phyloP scores from a whole-genome alignment of 2,113 vertebrate species.

The Galbula dea region DNA sequence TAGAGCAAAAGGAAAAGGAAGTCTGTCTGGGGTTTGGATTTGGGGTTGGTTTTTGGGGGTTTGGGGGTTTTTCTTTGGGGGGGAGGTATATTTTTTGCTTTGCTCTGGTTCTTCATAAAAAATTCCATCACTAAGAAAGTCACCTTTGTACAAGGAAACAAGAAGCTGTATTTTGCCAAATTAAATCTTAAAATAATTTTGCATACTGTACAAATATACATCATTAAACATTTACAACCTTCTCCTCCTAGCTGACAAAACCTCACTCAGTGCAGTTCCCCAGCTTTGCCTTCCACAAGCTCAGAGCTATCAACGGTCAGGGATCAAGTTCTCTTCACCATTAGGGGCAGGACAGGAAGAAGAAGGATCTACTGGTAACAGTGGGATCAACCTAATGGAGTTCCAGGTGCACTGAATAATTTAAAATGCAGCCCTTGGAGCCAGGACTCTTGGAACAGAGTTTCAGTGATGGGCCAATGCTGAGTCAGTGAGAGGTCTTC shows the following conservation, averaged over 20 bases:
- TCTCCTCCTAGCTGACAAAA: background rate
- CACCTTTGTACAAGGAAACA: conserved; percentile 38
- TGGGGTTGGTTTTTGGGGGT: background rate
- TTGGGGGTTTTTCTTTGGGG: background rate
- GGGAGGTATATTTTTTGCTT: no score
- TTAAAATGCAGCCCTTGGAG: conserved; percentile 9
- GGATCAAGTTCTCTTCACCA: background rate
- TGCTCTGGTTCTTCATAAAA: background rate
- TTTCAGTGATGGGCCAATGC: background rate
- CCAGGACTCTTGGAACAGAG: background rate
- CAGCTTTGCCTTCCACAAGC: background rate
- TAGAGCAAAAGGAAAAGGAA: background rate
- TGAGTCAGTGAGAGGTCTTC: conserved; percentile 34
- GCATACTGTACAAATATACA: conserved; percentile 73
- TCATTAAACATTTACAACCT: conserved; percentile 27
- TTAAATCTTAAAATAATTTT: conserved; percentile 58
- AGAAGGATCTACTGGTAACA: background rate
- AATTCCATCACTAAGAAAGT: conserved; percentile 32
- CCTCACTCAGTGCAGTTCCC: background rate
- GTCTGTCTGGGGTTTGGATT: background rate
- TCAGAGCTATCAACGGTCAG: background rate
- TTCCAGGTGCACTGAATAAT: background rate
- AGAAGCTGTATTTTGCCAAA: background rate
- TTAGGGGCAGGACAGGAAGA: background rate
- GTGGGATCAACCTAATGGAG: background rate